Conservation (phyloP, 2,113 vertebrate genomes). For the Boulengeromyrus knoepffleri region DNA sequence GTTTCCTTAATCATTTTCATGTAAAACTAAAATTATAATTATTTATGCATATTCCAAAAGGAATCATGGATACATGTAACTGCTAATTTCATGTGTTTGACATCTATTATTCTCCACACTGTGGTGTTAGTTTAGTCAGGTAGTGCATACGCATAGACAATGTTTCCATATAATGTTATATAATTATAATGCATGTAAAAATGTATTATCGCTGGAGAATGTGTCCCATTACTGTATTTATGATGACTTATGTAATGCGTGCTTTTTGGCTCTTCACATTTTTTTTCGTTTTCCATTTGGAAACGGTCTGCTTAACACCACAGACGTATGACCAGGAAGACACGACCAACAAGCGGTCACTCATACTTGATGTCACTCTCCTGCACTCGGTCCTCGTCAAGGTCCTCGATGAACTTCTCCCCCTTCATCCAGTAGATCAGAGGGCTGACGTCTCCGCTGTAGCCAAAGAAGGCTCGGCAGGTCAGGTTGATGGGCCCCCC, state of each 20-base stretch:
- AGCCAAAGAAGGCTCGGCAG: constrained; percentile 94
- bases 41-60: neutral
- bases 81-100: neutral
- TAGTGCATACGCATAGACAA: neutral
- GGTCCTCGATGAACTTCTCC: constrained; percentile 97
- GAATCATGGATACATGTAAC: neutral
- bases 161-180: neutral
- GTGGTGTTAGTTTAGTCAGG: neutral
- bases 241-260: neutral
- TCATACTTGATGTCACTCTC: constrained; percentile 96
- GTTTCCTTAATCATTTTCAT: neutral
- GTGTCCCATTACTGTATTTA: neutral
- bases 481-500: constrained; percentile 86
- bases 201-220: neutral
- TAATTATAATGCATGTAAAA: neutral
- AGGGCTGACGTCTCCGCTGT: constrained; percentile 89
- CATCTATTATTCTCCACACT: neutral
- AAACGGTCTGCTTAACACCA: neutral
- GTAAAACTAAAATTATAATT: neutral
- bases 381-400: constrained; percentile 89
- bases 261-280: neutral
- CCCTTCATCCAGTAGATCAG: constrained; percentile 99
- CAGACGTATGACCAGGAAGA: neutral
- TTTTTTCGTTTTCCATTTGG: neutral
- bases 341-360: neutral